Base-by-base conservation (phyloP, 2,888 invertebrate species). In the Drosophila fulvimacula region DNA sequence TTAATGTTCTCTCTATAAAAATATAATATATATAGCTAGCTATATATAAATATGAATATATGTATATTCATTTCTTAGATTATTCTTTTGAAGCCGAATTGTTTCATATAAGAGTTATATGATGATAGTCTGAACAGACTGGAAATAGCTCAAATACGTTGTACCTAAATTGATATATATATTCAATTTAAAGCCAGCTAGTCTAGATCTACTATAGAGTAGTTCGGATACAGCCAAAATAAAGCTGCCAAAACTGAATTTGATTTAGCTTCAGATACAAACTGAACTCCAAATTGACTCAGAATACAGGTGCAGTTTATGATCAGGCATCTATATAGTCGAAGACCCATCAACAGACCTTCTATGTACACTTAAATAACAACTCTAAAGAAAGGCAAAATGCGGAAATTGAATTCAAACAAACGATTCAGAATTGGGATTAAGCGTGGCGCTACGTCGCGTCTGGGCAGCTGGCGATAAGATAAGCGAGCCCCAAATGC, bases 401-500 rank as follows among this genome's bases (percentile, higher is more conserved):
- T 17, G 17, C n/a, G 41, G 10, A 44, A 44, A 36, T 24, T 11
- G 17, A 56, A 42, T 5, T 19, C 19, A 24, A 60, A 60, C 42
- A 61, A 61, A 21, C 9, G 17, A 57, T 36, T 36, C 15, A 17
- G 17, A 24, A 27, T 17, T 19, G n/a, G n/a, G 49, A 65, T 51
- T 15, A 34, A 38, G 36, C 52, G 3, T n/a, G 27, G 39, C 34
- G 27, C 15, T 32, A 19, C 34, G 34, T 34, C 36, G 38, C n/a
- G 17, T 42, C 44, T 17, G 13, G 49, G 38, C 21, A 55, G 24
- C 10, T 17, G 7, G 2, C 7, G 73, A 71, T 71, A 59, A 71
- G 71, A 71, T 71, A 71, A 46, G 19, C 15, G 38, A 19, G 30
- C 38, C 2, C 13, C 42, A 44, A 66, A 49, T 39, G 34, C 15